Evolutionary conservation across 2,113 vertebrate genomes (phyloP), one percentile per base, ranked within the genome.

Genomic region (Zosterops pallidus): DNA sequence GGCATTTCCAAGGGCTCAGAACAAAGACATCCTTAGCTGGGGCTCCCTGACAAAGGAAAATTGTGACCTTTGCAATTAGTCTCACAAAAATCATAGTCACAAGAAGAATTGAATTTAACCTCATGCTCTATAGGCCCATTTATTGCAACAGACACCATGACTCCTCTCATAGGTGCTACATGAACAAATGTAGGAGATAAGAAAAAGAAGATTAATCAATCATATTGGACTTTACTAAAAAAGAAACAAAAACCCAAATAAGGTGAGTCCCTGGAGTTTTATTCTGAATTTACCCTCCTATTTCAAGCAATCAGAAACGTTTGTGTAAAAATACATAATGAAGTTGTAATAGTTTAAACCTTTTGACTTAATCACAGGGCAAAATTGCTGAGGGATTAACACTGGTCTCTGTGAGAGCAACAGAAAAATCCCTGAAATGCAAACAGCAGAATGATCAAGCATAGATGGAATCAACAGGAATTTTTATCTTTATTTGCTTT

Each of bases 401-500:
- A 60, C 0, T 33, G 21, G 33, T 63, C 24, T 83, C 89, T 46
- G 39, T 15, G 67, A 89, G 22, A 80, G 29, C 35, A 63, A 59
- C 21, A 67, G 52, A 85, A 83, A 95, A 92, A 74, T 44, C 35
- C 55, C 71, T 39, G 5, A 69, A 89, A 86, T 14, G 11, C n/a
- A 72, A 72, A 21, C 17, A 82, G 42, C 28, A 18, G 62, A 50
- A 59, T 68, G 59, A 86, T 64, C 47, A 71, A 68, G 35, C 23
- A 68, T 12, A 71, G 57, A 72, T 41, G 46, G 44, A 86, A 92
- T 44, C 62, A 94, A 76, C 29, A 56, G 42, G 25, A 89, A 64
- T 72, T 92, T 84, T 89, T 33, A 49, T 94, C 65, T 93, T 90
- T 71, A 81, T 89, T 86, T 92, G 37, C 49, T 94, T 85, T 33